Percentiles rank a stretch among this genome's conserved stretches.
These are phyloP conservation scores for Lasiurus borealis DNA, from an alignment of 2,113 vertebrate species.

Conservation along the genomic window DNA sequence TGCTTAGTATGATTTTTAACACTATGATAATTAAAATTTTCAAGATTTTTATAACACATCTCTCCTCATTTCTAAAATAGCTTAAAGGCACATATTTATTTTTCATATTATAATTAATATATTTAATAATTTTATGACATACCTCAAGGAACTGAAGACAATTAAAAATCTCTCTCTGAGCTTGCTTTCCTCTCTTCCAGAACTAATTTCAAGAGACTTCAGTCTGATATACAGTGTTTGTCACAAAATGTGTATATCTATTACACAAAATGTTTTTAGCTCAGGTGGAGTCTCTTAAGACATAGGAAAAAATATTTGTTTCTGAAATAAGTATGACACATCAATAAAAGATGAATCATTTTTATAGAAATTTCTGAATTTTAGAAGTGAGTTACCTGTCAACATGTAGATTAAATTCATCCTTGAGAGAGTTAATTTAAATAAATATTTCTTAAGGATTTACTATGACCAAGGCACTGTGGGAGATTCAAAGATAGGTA, in stretches of 20 bases:
- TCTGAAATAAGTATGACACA: constrained; percentile 41
- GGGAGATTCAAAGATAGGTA: neutral
- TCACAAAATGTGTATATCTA: constrained; percentile 30
- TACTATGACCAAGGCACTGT: neutral
- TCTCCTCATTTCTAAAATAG: neutral
- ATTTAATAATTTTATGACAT: constrained; percentile 63
- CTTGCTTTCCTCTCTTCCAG: constrained; percentile 43
- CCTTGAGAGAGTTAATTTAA: constrained; percentile 45
- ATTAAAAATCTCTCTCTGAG: constrained; percentile 32
- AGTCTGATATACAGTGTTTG: constrained; percentile 19
- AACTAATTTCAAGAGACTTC: constrained; percentile 42
- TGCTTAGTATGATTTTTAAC: constrained; percentile 55
- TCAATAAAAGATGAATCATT: constrained; percentile 11
- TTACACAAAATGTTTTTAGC: constrained; percentile 56
- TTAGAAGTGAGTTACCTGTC: constrained; percentile 46
- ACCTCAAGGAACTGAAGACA: neutral
- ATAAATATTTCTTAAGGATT: constrained; percentile 55
- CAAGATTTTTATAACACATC: constrained; percentile 2
- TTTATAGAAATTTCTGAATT: constrained; percentile 43
- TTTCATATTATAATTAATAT: constrained; percentile 52
- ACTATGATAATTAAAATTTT: neutral
- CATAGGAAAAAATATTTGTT: neutral
- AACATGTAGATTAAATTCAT: constrained; percentile 10
- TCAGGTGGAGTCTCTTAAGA: constrained; percentile 55
- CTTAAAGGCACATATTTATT: constrained; percentile 38